A percentile compares a stretch with the other conserved stretches of the same genome.
Conservation (phyloP, 2,888 invertebrate genomes). For the Catocala sponsa region DNA sequence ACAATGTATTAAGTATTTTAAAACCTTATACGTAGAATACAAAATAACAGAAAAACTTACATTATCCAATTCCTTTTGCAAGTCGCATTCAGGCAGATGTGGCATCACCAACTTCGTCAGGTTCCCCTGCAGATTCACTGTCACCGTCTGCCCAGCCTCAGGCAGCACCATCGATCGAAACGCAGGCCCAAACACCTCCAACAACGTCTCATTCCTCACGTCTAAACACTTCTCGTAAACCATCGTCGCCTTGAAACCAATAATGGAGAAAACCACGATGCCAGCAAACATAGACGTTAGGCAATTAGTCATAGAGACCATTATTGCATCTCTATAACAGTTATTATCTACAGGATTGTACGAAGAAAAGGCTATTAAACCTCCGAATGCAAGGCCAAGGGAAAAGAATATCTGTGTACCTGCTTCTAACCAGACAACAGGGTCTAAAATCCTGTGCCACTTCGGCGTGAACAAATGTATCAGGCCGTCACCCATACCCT, state of each 20-base stretch:
- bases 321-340: slow-evolving; percentile 97
- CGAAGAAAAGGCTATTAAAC: slow-evolving; percentile 98
- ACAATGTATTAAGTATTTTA: no score
- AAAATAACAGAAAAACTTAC: slow-evolving; percentile 85
- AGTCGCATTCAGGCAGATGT: slow-evolving; percentile 92
- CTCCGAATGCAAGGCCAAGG: slow-evolving; percentile 97
- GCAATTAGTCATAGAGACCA: slow-evolving; percentile 97
- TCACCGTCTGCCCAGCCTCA: slow-evolving; percentile 86
- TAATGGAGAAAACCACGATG: slow-evolving; percentile 97
- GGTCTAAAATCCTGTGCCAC: slow-evolving; percentile 96
- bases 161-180: slow-evolving; percentile 84
- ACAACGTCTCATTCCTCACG: slow-evolving; percentile 89
- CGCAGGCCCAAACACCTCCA: slow-evolving; percentile 86
- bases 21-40: no score
- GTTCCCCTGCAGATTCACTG: slow-evolving; percentile 84
- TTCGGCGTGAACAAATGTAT: slow-evolving; percentile 96
- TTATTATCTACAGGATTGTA: slow-evolving; percentile 99
- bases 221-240: slow-evolving; percentile 93
- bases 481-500: slow-evolving; percentile 95
- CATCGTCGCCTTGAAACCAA: slow-evolving; percentile 97
- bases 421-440: slow-evolving; percentile 98
- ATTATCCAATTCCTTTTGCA: slow-evolving; percentile 95
- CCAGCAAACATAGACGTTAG: slow-evolving; percentile 99
- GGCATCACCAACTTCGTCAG: slow-evolving; percentile 89
- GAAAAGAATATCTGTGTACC: slow-evolving; percentile 99